Conservation (phyloP, 2,797 vertebrate genomes). For the Tympanoctomys barrerae region DNA sequence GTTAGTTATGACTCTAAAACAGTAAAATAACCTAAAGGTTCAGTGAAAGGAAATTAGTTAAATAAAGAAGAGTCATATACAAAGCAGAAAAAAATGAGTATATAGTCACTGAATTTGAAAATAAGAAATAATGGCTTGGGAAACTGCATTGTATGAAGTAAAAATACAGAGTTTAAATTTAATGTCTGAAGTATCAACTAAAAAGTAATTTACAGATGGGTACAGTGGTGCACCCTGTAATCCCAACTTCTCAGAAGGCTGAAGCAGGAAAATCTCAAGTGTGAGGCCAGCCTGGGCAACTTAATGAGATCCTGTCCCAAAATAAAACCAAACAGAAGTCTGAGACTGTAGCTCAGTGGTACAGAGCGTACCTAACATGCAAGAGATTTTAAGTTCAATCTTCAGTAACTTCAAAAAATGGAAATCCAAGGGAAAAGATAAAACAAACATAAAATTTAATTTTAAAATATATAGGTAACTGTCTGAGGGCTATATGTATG, state of each 20-base stretch:
- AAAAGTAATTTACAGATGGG: background rate
- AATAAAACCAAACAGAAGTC: background rate
- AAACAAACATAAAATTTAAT: background rate
- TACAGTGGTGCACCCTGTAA: background rate
- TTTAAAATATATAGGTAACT: background rate
- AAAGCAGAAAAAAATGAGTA: background rate
- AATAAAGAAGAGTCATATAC: background rate
- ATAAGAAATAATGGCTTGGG: background rate
- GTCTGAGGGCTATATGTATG: background rate
- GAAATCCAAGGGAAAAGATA: background rate
- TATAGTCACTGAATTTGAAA: background rate
- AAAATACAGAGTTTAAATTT: background rate
- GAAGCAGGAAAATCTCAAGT: background rate
- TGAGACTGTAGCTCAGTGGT: background rate
- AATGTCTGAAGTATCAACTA: background rate
- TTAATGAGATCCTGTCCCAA: background rate
- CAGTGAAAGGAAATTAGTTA: background rate
- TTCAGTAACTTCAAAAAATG: background rate
- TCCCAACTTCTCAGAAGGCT: background rate
- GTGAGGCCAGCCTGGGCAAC: background rate
- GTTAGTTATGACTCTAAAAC: background rate
- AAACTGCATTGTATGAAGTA: background rate
- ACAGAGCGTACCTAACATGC: background rate
- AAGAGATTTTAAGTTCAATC: background rate
- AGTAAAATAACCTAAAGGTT: background rate